A percentile compares a stretch with the other conserved stretches of the same genome.
These are phyloP conservation scores for Archips xylosteana DNA, from an alignment of 2,888 invertebrate species.

Conservation along the genomic window DNA sequence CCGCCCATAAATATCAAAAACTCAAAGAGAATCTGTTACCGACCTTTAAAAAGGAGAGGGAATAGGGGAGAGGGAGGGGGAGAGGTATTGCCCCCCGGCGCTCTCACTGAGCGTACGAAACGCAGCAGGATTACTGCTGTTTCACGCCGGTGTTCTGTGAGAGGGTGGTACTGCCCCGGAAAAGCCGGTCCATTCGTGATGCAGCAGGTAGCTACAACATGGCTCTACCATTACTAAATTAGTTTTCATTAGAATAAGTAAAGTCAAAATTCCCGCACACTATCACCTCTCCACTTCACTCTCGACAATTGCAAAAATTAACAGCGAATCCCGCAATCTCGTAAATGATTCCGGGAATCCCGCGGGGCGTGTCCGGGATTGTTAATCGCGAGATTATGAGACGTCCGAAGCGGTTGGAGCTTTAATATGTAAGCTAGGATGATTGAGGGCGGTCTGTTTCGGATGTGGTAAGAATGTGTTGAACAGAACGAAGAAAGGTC, in stretches of 20 bases:
- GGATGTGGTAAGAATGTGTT: not conserved
- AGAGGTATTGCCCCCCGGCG: too few species aligned
- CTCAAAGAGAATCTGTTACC: too few species aligned
- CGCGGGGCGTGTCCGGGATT: constrained; percentile 43
- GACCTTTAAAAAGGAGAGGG: too few species aligned
- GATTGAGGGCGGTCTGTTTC: constrained; percentile 13
- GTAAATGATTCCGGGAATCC: constrained; percentile 44
- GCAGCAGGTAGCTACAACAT: too few species aligned
- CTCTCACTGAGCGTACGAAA: too few species aligned
- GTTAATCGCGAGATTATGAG: constrained; percentile 43
- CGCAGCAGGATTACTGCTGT: too few species aligned
- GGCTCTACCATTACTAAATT: too few species aligned
- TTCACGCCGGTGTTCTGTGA: too few species aligned
- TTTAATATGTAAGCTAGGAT: constrained; percentile 26
- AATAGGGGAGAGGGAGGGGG: too few species aligned
- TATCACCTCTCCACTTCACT: constrained; percentile 9
- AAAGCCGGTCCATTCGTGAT: too few species aligned
- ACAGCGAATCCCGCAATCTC: constrained; percentile 42
- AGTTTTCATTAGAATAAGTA: not conserved
- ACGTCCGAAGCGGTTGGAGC: constrained; percentile 19
- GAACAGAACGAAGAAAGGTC: not conserved
- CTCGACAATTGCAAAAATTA: constrained; percentile 47
- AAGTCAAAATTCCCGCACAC: not conserved
- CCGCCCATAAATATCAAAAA: too few species aligned
- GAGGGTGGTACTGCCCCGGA: too few species aligned